Percentiles rank a stretch among this genome's conserved stretches.
phyloP scores from a whole-genome alignment of 2,113 vertebrate genomes.

The Cinclus mexicanus region DNA sequence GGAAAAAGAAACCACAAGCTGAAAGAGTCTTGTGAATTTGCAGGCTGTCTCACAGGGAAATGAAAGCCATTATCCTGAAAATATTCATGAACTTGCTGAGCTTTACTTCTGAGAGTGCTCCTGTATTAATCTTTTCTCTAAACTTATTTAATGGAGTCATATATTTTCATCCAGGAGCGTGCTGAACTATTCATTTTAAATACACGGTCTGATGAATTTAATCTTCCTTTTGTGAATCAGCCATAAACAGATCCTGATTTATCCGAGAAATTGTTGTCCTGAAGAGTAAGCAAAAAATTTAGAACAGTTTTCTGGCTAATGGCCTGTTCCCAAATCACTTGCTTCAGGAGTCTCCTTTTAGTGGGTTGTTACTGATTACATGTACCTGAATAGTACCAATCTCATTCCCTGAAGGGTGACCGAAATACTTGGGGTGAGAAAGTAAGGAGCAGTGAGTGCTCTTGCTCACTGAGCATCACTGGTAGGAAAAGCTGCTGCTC shows the following conservation, averaged over 20 bases:
- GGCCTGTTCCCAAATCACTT: not conserved
- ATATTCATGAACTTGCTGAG: not conserved
- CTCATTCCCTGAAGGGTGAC: not conserved
- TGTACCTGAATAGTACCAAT: not conserved
- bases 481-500: not conserved
- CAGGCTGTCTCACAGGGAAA: not conserved
- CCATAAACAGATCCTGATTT: not conserved
- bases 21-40: not conserved
- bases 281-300: not conserved
- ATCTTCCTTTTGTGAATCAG: not conserved
- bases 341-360: not conserved
- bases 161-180: not conserved
- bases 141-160: not conserved
- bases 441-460: not conserved
- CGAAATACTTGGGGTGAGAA: not conserved
- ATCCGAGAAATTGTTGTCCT: not conserved
- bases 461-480: not conserved
- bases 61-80: not conserved
- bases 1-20: not conserved
- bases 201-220: not conserved
- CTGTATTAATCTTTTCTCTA: not conserved
- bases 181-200: not conserved
- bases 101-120: not conserved
- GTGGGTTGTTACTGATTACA: not conserved
- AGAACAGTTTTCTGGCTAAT: not conserved